phyloP scores from a whole-genome alignment of 2,797 vertebrate genomes.

The Bryconaethiops microstoma region DNA sequence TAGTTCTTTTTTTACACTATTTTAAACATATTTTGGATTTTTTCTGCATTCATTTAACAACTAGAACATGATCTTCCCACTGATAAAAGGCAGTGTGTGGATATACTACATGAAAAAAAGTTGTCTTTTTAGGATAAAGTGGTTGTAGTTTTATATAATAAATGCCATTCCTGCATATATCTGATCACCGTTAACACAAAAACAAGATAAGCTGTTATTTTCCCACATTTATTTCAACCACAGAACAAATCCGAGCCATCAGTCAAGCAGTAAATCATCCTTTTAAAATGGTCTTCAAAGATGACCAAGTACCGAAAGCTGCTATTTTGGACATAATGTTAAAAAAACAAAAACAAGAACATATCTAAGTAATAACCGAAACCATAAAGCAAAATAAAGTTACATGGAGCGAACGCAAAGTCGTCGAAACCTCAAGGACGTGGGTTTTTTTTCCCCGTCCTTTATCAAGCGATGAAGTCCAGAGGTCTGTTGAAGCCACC shows the following conservation, averaged over 20 bases:
- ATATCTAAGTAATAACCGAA: not conserved
- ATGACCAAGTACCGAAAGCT: not conserved
- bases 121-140: too few relatives aligned
- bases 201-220: not conserved
- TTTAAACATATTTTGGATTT: not conserved
- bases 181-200: too few relatives aligned
- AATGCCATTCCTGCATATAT: too few relatives aligned
- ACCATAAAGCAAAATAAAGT: not conserved
- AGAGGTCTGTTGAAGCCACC: conserved; percentile 98
- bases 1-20: not conserved
- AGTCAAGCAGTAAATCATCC: not conserved
- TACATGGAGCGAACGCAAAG: conserved; percentile 12
- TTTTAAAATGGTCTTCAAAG: conserved; percentile 19
- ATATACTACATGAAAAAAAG: too few relatives aligned
- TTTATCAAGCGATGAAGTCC: conserved; percentile 93
- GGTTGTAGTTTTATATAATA: too few relatives aligned
- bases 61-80: too few relatives aligned
- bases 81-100: too few relatives aligned
- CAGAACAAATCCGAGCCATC: not conserved
- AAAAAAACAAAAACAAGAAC: not conserved
- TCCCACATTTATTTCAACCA: conserved; percentile 28
- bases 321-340: not conserved
- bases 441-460: not conserved
- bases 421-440: not conserved
- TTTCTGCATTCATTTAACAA: not conserved